A percentile compares a stretch with the other conserved stretches of the same genome.
Evolutionary conservation across 2,888 invertebrate species (phyloP).

Genomic region (Conistra vaccinii): DNA sequence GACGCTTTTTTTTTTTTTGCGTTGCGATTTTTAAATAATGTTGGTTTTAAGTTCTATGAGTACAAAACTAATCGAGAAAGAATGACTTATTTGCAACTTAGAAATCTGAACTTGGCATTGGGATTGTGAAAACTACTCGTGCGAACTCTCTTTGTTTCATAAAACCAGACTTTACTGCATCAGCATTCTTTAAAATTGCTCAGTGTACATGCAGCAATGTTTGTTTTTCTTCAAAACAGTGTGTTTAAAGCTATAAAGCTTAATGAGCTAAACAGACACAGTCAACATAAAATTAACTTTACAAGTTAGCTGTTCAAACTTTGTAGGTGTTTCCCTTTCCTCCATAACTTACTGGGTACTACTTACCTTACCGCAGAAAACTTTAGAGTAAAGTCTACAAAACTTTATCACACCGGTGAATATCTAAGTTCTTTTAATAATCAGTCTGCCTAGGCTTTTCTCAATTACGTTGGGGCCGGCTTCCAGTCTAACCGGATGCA

Average conservation of each 20-base stretch:
- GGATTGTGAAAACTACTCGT: neutral
- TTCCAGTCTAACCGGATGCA: neutral
- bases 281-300: constrained; percentile 5
- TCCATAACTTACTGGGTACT: constrained; percentile 9
- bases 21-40: neutral
- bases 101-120: too few species aligned
- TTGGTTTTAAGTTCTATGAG: neutral
- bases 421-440: neutral
- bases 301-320: constrained; percentile 17
- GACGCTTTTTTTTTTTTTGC: neutral
- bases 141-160: neutral
- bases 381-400: constrained; percentile 23
- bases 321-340: constrained; percentile 10
- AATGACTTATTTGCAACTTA: neutral
- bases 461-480: neutral
- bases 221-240: neutral
- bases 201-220: neutral
- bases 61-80: neutral
- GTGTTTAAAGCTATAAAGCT: neutral
- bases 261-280: neutral
- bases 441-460: neutral
- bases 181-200: neutral
- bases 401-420: constrained; percentile 14
- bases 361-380: constrained; percentile 29
- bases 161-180: neutral